These are phyloP conservation scores for Callaeas wilsoni DNA, from an alignment of 2,113 vertebrate species.

Conservation along the genomic window DNA sequence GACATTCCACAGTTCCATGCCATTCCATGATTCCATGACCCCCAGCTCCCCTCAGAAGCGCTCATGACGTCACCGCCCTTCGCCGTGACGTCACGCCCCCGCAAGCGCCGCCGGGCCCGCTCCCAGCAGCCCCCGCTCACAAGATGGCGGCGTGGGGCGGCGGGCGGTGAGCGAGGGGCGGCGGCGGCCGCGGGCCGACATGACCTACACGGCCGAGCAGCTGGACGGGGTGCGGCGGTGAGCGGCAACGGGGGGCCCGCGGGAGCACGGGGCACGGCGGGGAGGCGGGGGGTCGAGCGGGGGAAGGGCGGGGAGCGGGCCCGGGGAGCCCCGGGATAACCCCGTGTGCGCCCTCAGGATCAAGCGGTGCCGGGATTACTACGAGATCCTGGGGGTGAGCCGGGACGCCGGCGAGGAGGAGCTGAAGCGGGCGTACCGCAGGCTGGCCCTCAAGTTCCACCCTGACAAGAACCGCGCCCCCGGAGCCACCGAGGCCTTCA, in stretches of 20 bases:
- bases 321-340: not conserved
- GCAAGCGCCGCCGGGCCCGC: not conserved
- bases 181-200: not conserved
- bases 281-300: not conserved
- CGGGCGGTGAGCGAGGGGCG: constrained; percentile 58
- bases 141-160: constrained; percentile 60
- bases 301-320: not conserved
- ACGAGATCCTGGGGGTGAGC: constrained; percentile 88
- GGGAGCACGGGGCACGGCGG: not conserved
- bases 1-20: not conserved
- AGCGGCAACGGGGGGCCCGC: not conserved
- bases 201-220: constrained; percentile 88
- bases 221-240: constrained; percentile 88
- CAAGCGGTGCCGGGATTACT: constrained; percentile 92
- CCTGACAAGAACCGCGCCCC: constrained; percentile 95
- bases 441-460: constrained; percentile 90
- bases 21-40: not conserved
- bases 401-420: constrained; percentile 87
- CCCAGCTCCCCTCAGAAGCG: not conserved
- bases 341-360: constrained; percentile 73
- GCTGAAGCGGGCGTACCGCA: constrained; percentile 90
- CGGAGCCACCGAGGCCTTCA: constrained; percentile 93
- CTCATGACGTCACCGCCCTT: not conserved
- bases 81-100: not conserved
- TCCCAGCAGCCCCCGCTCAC: constrained; percentile 15